A percentile compares a stretch with the other conserved stretches of the same genome.
phyloP scores from a whole-genome alignment of 2,888 invertebrate genomes.

The Tachina lurida region DNA sequence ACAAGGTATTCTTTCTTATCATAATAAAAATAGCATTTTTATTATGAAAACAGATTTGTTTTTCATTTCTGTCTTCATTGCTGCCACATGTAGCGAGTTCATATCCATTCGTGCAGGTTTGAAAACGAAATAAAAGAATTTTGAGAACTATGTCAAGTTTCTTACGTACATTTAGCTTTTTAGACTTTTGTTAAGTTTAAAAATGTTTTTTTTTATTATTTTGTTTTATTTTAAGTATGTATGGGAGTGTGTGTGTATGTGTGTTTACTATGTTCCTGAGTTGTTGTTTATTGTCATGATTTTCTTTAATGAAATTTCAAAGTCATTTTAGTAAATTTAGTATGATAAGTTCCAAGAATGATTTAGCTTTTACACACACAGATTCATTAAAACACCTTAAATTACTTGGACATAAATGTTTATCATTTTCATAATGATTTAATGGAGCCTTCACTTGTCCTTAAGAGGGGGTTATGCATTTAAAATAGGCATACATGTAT shows the following conservation, averaged over 20 bases:
- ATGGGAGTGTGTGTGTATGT: background rate
- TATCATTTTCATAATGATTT: slow-evolving; percentile 44
- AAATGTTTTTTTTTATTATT: slow-evolving; percentile 15
- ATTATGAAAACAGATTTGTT: slow-evolving; percentile 54
- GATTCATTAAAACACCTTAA: slow-evolving; percentile 10
- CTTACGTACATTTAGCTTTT: slow-evolving; percentile 33
- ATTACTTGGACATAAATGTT: slow-evolving; percentile 24
- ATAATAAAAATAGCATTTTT: slow-evolving; percentile 26
- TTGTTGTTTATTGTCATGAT: slow-evolving; percentile 45
- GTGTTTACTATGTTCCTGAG: slow-evolving; percentile 39
- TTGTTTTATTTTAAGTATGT: too few species aligned
- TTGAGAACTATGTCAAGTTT: slow-evolving; percentile 66
- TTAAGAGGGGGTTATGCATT: slow-evolving; percentile 11
- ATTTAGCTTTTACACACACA: slow-evolving; percentile 14
- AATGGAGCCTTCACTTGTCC: slow-evolving; percentile 21
- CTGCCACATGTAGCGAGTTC: slow-evolving; percentile 48
- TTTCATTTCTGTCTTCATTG: background rate
- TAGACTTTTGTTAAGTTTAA: slow-evolving; percentile 38
- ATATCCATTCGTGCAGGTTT: slow-evolving; percentile 5
- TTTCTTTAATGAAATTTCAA: slow-evolving; percentile 53
- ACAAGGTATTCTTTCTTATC: slow-evolving; percentile 42
- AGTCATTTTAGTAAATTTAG: slow-evolving; percentile 40
- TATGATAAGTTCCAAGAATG: slow-evolving; percentile 26
- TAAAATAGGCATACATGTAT: too few species aligned
- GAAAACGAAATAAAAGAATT: slow-evolving; percentile 46